These are phyloP conservation scores for Bellardia pandia DNA, from an alignment of 2,888 invertebrate genomes.

Conservation along the genomic window DNA sequence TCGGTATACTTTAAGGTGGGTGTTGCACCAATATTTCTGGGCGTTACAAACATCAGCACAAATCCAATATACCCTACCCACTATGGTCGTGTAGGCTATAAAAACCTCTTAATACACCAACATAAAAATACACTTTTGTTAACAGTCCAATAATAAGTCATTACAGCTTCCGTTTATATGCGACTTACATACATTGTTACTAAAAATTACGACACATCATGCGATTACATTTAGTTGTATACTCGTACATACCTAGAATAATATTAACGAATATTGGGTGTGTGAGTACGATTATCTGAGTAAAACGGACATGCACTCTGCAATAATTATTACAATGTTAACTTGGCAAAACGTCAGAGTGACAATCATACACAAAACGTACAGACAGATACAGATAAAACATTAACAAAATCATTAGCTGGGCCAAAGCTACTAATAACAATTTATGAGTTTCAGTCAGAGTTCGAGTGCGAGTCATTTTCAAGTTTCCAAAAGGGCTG, in stretches of 20 bases:
- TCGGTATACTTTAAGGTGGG: too few species aligned
- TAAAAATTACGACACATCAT: constrained; percentile 53
- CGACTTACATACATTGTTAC: background rate
- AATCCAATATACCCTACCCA: too few species aligned
- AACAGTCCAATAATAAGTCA: constrained; percentile 64
- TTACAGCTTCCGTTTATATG: constrained; percentile 69
- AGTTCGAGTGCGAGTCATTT: constrained; percentile 23
- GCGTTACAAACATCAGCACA: too few species aligned
- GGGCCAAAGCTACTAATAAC: constrained; percentile 52
- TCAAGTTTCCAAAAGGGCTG: background rate
- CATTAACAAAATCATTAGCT: constrained; percentile 63
- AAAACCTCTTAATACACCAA: constrained; percentile 12
- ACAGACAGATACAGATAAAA: constrained; percentile 5
- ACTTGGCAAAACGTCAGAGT: constrained; percentile 52
- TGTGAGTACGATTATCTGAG: background rate
- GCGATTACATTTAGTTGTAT: constrained; percentile 31
- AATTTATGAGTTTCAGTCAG: constrained; percentile 40
- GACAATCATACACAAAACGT: constrained; percentile 6
- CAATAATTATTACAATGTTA: constrained; percentile 61
- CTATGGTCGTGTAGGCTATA: too few species aligned
- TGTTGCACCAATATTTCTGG: too few species aligned
- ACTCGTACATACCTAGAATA: background rate
- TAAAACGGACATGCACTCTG: constrained; percentile 36
- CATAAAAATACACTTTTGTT: constrained; percentile 33
- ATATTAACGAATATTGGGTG: background rate